Evolutionary conservation across 2,888 invertebrate species (phyloP).

Genomic region (Actias luna): DNA sequence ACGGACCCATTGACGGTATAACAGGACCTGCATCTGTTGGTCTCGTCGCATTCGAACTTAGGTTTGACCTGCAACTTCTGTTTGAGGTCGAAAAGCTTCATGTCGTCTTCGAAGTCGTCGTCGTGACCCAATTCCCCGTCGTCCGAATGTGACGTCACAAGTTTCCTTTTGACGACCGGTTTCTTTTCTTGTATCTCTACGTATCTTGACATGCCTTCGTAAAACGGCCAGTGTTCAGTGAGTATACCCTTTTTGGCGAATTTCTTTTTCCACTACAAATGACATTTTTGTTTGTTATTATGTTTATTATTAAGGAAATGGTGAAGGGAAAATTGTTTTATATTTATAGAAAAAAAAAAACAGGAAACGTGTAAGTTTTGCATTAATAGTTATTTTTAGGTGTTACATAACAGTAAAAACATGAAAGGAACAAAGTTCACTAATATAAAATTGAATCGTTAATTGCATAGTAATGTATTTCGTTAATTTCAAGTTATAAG

Average conservation of each 20-base stretch:
- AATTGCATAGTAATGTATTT: too few relatives aligned
- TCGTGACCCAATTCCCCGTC: constrained; percentile 32
- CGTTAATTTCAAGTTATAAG: too few relatives aligned
- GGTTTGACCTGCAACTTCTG: constrained; percentile 54
- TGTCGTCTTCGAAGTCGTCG: constrained; percentile 66
- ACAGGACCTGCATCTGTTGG: constrained; percentile 59
- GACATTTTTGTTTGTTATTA: background rate
- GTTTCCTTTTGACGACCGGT: constrained; percentile 30
- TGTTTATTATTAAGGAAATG: too few relatives aligned
- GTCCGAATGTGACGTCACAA: constrained; percentile 24
- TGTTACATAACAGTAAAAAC: too few relatives aligned
- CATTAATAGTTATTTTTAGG: too few relatives aligned
- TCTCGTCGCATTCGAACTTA: constrained; percentile 44
- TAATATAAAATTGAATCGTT: too few relatives aligned
- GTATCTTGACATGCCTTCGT: constrained; percentile 59
- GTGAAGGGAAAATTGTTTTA: too few relatives aligned
- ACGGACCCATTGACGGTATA: constrained; percentile 53
- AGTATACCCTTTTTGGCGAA: constrained; percentile 69
- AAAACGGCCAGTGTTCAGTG: constrained; percentile 72
- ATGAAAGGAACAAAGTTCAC: too few relatives aligned
- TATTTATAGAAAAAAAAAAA: too few relatives aligned
- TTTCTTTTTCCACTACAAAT: constrained; percentile 71
- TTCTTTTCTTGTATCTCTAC: constrained; percentile 38
- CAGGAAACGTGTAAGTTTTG: too few relatives aligned
- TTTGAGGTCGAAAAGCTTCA: constrained; percentile 67